Conservation (phyloP, 2,888 invertebrate genomes). For the Apodemia hepburni region DNA sequence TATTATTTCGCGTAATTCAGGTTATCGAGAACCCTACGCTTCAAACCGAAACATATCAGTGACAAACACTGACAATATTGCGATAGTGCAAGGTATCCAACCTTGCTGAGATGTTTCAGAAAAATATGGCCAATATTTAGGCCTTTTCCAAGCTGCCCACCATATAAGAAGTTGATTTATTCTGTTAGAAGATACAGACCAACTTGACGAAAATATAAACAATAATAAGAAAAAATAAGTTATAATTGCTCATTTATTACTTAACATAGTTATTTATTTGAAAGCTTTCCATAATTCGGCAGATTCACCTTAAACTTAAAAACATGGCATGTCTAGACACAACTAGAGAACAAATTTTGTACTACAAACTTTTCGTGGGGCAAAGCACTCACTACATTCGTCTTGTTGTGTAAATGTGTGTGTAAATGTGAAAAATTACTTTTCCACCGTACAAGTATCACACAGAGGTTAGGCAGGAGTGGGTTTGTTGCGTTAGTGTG, state of each 20-base stretch:
- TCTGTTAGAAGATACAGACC: no score
- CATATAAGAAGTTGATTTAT: no score
- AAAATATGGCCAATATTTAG: no score
- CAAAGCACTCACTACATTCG: conserved; percentile 68
- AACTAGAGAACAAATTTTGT: conserved; percentile 75
- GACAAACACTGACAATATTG: neutral
- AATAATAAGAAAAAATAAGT: no score
- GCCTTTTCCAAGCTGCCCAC: no score
- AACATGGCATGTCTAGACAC: conserved; percentile 76
- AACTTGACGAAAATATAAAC: no score
- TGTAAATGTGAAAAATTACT: conserved; percentile 75
- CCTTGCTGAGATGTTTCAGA: no score
- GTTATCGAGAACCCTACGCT: neutral
- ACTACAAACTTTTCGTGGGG: conserved; percentile 75
- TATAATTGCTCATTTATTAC: conserved; percentile 7
- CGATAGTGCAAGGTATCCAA: no score
- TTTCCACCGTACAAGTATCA: conserved; percentile 49
- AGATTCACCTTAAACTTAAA: conserved; percentile 71
- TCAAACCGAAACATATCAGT: neutral
- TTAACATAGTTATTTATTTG: conserved; percentile 32
- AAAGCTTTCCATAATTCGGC: conserved; percentile 44
- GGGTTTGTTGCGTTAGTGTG: conserved; percentile 45
- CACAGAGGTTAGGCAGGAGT: conserved; percentile 42
- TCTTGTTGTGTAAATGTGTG: conserved; percentile 50
- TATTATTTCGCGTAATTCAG: no score